phyloP scores from a whole-genome alignment of 2,888 invertebrate genomes.

The Eilema caniola region DNA sequence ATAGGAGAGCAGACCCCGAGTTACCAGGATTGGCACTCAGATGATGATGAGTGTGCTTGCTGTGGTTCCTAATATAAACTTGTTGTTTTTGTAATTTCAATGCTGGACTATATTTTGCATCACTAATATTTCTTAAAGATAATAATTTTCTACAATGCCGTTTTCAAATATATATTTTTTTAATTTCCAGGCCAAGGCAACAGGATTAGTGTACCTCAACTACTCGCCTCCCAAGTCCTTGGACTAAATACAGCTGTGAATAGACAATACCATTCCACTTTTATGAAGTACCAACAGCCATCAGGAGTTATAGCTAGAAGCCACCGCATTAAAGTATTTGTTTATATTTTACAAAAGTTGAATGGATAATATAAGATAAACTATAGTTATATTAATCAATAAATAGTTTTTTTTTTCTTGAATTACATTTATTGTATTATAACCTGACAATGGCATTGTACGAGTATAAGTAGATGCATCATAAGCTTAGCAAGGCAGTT shows the following conservation, averaged over 20 bases:
- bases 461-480: neutral
- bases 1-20: no score
- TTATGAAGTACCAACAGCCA: conserved; percentile 25
- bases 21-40: neutral
- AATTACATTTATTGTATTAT: neutral
- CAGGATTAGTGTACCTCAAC: conserved; percentile 89
- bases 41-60: neutral
- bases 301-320: conserved; percentile 7
- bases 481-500: no score
- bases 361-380: conserved; percentile 41
- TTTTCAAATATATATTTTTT: neutral
- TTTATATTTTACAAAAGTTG: conserved; percentile 37
- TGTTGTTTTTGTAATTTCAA: no score
- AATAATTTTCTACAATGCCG: neutral
- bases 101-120: no score
- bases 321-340: conserved; percentile 12
- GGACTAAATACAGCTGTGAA: conserved; percentile 71
- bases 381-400: conserved; percentile 44
- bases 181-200: conserved; percentile 86
- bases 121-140: neutral
- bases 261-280: conserved; percentile 30
- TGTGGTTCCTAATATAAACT: no score
- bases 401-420: conserved; percentile 25
- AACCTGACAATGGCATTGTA: neutral
- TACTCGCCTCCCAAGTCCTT: conserved; percentile 87